These are phyloP conservation scores for Lithobates sylvaticus DNA, from an alignment of 2,797 vertebrate genomes.

Conservation along the genomic window DNA sequence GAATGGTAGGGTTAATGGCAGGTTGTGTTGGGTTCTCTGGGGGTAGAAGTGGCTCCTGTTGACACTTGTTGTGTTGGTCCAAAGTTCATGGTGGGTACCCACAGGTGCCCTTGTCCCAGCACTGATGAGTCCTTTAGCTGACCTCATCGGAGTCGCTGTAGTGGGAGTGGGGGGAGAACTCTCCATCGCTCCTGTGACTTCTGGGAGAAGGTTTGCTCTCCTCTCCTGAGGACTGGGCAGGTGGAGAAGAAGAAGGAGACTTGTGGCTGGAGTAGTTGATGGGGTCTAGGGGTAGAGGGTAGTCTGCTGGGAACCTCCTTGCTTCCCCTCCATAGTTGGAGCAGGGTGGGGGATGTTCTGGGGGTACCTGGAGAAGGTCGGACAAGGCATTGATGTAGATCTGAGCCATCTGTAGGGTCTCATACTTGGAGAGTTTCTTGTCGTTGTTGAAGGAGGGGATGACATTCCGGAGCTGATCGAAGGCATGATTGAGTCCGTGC, in stretches of 20 bases:
- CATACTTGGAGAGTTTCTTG: conserved; percentile 97
- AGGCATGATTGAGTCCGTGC: conserved; percentile 96
- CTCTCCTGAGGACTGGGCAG: conserved; percentile 73
- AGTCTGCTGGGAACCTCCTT: conserved; percentile 67
- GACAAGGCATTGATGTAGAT: conserved; percentile 97
- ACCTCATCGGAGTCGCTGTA: conserved; percentile 98
- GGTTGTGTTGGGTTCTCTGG: neutral
- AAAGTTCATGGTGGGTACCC: neutral
- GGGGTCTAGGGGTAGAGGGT: conserved; percentile 78
- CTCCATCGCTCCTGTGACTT: conserved; percentile 92
- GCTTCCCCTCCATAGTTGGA: conserved; percentile 50
- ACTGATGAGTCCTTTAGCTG: conserved; percentile 65
- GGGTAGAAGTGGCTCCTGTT: neutral
- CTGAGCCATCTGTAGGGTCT: conserved; percentile 97
- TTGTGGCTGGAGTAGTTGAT: conserved; percentile 63
- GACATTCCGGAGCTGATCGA: conserved; percentile 95
- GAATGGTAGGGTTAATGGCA: conserved; percentile 27
- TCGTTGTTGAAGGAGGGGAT: conserved; percentile 96
- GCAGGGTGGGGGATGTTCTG: conserved; percentile 64
- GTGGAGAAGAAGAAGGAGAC: conserved; percentile 75
- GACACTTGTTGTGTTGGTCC: neutral
- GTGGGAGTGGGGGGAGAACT: conserved; percentile 94
- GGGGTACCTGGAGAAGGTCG: conserved; percentile 84
- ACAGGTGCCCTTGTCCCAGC: neutral
- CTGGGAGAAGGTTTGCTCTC: conserved; percentile 85